Evolutionary conservation across 2,888 invertebrate genomes (phyloP).

Genomic region (Megalurothrips usitatus): DNA sequence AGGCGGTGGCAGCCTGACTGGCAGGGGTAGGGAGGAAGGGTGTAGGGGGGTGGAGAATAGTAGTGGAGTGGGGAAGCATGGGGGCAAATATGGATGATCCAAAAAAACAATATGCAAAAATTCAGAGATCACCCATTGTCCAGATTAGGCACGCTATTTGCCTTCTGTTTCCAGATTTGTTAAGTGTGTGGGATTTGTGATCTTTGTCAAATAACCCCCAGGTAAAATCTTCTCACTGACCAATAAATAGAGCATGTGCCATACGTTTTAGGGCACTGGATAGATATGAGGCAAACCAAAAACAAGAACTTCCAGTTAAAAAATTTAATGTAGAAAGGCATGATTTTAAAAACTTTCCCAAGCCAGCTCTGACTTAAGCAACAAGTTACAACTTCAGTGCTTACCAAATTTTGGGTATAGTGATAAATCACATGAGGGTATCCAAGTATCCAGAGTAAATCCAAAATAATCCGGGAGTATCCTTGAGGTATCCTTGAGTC

Average conservation of each 20-base stretch:
- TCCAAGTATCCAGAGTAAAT: background rate
- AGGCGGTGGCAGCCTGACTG: background rate
- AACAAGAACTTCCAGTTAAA: background rate
- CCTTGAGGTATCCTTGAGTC: background rate
- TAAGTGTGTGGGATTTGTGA: too few species aligned
- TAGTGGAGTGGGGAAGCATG: background rate
- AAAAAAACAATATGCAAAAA: background rate
- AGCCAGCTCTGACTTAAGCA: background rate
- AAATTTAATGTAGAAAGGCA: background rate
- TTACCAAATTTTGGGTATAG: background rate
- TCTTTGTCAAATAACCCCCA: background rate
- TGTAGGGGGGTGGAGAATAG: background rate
- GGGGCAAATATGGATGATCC: background rate
- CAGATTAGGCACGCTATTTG: too few species aligned
- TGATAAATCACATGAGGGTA: constrained; percentile 10
- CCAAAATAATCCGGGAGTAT: constrained; percentile 6
- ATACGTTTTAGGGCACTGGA: background rate
- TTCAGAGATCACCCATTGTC: too few species aligned
- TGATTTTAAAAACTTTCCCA: background rate
- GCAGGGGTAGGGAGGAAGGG: background rate
- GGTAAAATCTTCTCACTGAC: background rate
- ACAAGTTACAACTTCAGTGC: background rate
- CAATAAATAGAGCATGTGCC: background rate
- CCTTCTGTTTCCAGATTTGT: background rate
- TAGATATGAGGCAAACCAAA: background rate